phyloP scores from a whole-genome alignment of 2,113 vertebrate genomes.

The Pedionomus torquatus region DNA sequence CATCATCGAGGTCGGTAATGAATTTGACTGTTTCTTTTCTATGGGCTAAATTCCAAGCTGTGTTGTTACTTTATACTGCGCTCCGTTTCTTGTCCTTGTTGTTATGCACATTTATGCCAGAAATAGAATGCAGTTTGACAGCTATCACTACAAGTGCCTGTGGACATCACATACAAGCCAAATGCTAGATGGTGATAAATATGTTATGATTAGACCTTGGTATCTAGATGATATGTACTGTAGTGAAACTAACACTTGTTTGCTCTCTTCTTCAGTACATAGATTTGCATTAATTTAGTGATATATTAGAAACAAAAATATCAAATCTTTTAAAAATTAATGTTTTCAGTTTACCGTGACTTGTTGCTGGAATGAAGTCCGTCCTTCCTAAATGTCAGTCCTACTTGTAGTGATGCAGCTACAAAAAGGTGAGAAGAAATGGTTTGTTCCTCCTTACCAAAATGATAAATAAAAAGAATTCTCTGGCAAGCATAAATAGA shows the following conservation, averaged over 20 bases:
- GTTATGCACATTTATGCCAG: slow-evolving; percentile 46
- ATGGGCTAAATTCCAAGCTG: slow-evolving; percentile 54
- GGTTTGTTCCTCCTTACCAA: neutral
- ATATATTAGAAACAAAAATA: neutral
- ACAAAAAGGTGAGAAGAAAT: neutral
- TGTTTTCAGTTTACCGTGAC: neutral
- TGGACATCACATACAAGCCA: slow-evolving; percentile 65
- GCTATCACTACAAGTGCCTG: slow-evolving; percentile 68
- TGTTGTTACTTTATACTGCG: slow-evolving; percentile 18
- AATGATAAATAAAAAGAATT: neutral
- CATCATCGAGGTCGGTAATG: neutral
- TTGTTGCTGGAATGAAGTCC: neutral
- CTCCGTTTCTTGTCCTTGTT: slow-evolving; percentile 47
- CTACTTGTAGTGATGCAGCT: neutral
- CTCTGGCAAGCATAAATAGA: neutral
- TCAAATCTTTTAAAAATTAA: neutral
- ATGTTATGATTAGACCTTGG: slow-evolving; percentile 55
- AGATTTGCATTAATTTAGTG: neutral
- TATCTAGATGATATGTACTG: slow-evolving; percentile 28
- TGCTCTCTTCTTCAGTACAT: slow-evolving; percentile 17
- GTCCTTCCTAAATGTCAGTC: neutral
- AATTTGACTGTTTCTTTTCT: slow-evolving; percentile 53
- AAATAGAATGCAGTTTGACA: slow-evolving; percentile 51
- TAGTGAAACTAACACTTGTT: slow-evolving; percentile 36
- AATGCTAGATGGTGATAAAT: slow-evolving; percentile 56